A percentile compares a stretch with the other conserved stretches of the same genome.
Evolutionary conservation across 2,113 vertebrate species (phyloP).

Genomic region (Trinectes maculatus): DNA sequence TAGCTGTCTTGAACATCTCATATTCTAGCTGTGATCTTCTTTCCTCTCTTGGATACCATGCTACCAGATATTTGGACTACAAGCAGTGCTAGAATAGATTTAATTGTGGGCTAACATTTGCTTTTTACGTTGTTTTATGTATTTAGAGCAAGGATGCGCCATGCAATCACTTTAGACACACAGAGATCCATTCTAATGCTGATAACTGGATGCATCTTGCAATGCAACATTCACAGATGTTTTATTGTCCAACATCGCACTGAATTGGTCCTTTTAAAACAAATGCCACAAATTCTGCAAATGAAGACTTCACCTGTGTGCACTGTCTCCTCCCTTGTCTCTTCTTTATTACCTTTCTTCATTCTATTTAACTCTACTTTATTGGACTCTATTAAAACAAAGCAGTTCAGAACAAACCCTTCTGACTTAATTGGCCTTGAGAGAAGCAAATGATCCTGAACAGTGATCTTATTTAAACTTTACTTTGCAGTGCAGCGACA

Average conservation of each 20-base stretch:
- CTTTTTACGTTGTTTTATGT: too few species aligned
- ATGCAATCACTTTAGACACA: too few species aligned
- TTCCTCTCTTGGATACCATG: too few species aligned
- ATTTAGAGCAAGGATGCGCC: too few species aligned
- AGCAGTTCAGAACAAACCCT: slow-evolving; percentile 49
- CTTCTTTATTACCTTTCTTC: slow-evolving; percentile 20
- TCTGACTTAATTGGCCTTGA: slow-evolving; percentile 50
- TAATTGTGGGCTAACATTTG: not conserved
- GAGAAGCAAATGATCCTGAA: slow-evolving; percentile 53
- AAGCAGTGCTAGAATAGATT: not conserved
- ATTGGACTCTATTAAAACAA: slow-evolving; percentile 52
- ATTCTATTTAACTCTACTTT: slow-evolving; percentile 37
- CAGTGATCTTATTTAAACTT: slow-evolving; percentile 41
- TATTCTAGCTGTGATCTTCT: too few species aligned
- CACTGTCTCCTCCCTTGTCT: slow-evolving; percentile 18
- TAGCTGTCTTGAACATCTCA: too few species aligned
- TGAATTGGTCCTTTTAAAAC: slow-evolving; percentile 25
- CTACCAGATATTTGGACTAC: too few species aligned
- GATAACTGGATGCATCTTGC: not conserved
- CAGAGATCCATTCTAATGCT: too few species aligned
- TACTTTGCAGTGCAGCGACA: too few species aligned
- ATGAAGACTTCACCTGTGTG: slow-evolving; percentile 11
- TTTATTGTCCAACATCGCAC: not conserved
- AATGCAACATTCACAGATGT: not conserved
- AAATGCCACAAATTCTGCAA: not conserved